phyloP scores from a whole-genome alignment of 1,140 invertebrate species.

The Dendrolimus kikuchii region DNA sequence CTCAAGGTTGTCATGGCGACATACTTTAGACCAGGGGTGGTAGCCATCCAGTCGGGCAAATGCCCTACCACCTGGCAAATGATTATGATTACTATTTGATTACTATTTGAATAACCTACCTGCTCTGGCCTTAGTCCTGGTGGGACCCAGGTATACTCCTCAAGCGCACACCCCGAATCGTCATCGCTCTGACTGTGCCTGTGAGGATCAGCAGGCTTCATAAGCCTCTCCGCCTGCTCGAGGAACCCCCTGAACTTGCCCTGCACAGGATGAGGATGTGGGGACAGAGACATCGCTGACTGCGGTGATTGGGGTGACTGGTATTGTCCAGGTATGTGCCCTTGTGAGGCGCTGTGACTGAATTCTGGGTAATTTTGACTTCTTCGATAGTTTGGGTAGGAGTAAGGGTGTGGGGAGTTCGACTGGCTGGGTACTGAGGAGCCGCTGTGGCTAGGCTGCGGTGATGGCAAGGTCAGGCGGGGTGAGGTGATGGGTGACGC shows the following conservation, averaged over 20 bases:
- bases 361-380: slow-evolving; percentile 41
- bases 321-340: slow-evolving; percentile 44
- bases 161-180: slow-evolving; percentile 96
- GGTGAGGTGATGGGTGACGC: slow-evolving; percentile 32
- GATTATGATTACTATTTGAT: too few relatives aligned
- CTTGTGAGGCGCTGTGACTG: slow-evolving; percentile 42
- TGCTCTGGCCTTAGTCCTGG: slow-evolving; percentile 95
- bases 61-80: too few relatives aligned
- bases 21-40: too few relatives aligned
- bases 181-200: slow-evolving; percentile 95
- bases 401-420: slow-evolving; percentile 49
- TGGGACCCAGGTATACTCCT: slow-evolving; percentile 99
- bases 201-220: slow-evolving; percentile 80
- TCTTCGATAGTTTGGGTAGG: slow-evolving; percentile 46
- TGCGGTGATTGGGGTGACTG: slow-evolving; percentile 53
- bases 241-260: slow-evolving; percentile 69
- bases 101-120: slow-evolving; percentile 73
- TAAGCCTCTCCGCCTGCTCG: slow-evolving; percentile 63
- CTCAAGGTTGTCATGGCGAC: too few relatives aligned
- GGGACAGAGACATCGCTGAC: slow-evolving; percentile 57
- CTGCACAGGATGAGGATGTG: slow-evolving; percentile 64
- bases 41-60: too few relatives aligned
- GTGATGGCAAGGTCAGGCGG: slow-evolving; percentile 32
- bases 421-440: slow-evolving; percentile 49
- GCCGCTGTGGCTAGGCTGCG: slow-evolving; percentile 52